These are phyloP conservation scores for Probosciger aterrimus DNA, from an alignment of 2,113 vertebrate species.

Conservation along the genomic window DNA sequence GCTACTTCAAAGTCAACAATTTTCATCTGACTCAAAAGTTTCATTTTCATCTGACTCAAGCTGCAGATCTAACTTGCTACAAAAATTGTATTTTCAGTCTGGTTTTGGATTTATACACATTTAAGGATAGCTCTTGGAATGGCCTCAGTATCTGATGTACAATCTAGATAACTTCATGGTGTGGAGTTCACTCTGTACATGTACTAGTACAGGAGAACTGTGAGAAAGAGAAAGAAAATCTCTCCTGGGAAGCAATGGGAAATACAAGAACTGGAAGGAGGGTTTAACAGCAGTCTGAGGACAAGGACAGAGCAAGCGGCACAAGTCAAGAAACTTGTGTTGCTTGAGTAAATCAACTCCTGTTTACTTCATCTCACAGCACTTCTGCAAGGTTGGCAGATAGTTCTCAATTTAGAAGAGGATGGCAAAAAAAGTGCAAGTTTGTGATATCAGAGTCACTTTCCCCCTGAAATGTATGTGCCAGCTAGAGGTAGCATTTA, in stretches of 20 bases:
- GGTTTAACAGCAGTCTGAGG: neutral
- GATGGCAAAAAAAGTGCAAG: neutral
- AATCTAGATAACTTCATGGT: neutral
- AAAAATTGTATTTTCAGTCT: neutral
- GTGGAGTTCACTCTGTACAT: neutral
- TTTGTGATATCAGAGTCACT: neutral
- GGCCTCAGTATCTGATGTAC: neutral
- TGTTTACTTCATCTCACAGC: neutral
- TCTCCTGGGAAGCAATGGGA: neutral
- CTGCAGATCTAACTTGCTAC: neutral
- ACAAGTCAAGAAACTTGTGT: neutral
- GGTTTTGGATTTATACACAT: neutral
- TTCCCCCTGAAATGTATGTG: neutral
- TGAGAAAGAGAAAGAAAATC: neutral
- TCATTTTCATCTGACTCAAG: neutral
- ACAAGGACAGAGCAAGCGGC: neutral
- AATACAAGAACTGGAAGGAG: neutral
- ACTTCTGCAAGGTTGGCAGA: neutral
- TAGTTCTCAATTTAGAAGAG: neutral
- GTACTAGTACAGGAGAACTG: neutral
- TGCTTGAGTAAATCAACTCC: neutral
- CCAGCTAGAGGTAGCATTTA: neutral
- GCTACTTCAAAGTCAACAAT: neutral
- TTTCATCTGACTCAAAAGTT: neutral
- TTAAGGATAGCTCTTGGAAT: neutral